phyloP scores from a whole-genome alignment of 2,113 vertebrate genomes.

The Grallaria varia region DNA sequence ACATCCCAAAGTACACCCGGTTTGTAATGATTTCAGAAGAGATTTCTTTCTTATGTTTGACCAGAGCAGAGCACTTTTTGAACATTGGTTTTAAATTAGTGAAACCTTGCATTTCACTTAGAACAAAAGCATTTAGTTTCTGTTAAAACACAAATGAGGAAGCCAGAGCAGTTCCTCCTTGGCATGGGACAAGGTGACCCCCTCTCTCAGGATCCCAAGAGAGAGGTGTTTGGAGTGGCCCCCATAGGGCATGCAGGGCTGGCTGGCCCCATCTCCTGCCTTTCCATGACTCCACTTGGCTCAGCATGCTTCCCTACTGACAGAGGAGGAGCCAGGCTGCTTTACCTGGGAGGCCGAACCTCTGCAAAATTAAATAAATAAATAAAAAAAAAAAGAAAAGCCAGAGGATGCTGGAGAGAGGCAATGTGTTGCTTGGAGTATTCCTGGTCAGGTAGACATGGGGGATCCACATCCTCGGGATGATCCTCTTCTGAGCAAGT shows the following conservation, averaged over 20 bases:
- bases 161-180: neutral
- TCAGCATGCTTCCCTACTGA: neutral
- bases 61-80: neutral
- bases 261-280: neutral
- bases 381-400: neutral
- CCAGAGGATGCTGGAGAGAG: neutral
- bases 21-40: neutral
- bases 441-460: neutral
- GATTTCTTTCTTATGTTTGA: neutral
- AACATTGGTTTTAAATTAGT: neutral
- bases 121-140: neutral
- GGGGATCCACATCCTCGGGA: rapidly evolving
- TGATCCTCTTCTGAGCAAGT: neutral
- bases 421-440: neutral
- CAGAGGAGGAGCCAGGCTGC: neutral
- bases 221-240: rapidly evolving
- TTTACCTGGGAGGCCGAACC: neutral
- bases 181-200: rapidly evolving
- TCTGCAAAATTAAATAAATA: neutral
- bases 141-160: neutral
- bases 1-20: rapidly evolving
- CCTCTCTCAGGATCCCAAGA: neutral
- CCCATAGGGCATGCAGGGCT: rapidly evolving
- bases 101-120: neutral
- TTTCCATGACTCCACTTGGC: rapidly evolving